A percentile compares a stretch with the other conserved stretches of the same genome.
These are phyloP conservation scores for Linnaemya vulpina DNA, from an alignment of 2,888 invertebrate genomes.

Conservation along the genomic window DNA sequence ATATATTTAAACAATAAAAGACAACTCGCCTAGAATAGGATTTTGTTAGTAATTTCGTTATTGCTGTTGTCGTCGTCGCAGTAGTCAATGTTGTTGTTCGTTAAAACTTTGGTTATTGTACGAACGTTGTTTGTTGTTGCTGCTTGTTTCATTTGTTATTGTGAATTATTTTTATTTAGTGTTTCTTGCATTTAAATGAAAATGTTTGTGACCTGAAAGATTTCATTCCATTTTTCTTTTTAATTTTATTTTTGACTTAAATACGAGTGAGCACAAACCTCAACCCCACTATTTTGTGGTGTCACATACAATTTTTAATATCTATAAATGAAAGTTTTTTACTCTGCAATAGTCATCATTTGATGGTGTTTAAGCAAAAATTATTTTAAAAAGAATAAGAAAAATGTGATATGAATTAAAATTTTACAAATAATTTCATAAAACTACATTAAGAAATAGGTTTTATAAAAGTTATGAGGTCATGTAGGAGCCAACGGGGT, in stretches of 20 bases:
- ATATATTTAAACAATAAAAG: conserved; percentile 29
- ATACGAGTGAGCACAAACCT: not conserved
- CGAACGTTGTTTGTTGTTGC: conserved; percentile 25
- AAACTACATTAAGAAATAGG: not conserved
- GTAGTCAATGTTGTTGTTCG: conserved; percentile 12
- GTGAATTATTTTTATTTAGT: conserved; percentile 37
- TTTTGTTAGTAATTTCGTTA: not conserved
- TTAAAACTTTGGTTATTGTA: conserved; percentile 40
- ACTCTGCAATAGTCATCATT: not conserved
- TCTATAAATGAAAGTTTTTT: conserved; percentile 29
- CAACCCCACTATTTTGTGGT: not conserved
- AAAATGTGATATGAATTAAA: not conserved
- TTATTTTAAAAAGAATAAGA: not conserved
- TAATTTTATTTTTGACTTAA: conserved; percentile 13
- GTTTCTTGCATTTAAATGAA: conserved; percentile 36
- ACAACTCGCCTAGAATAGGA: conserved; percentile 38
- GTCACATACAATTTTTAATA: conserved; percentile 27
- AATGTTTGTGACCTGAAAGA: conserved; percentile 51
- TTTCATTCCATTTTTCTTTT: conserved; percentile 2
- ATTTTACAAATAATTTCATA: not conserved
- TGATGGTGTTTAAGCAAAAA: conserved; percentile 3
- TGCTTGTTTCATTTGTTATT: conserved; percentile 31
- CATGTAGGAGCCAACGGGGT: no score
- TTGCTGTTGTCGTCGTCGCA: conserved; percentile 6
- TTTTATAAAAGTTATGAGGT: not conserved